Conservation (phyloP, 2,797 vertebrate species). For the Brachyalestes nurse region DNA sequence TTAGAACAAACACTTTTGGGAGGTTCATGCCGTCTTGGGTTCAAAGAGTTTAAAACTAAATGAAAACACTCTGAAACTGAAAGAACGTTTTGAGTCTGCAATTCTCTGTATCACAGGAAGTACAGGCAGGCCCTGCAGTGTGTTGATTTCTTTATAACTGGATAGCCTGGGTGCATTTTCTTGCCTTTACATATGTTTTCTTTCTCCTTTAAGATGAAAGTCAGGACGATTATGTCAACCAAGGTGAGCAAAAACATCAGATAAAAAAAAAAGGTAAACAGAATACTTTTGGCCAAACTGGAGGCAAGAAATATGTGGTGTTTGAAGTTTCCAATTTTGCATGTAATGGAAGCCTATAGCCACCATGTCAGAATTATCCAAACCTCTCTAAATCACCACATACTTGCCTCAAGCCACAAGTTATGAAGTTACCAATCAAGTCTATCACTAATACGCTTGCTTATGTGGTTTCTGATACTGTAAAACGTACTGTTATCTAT, state of each 20-base stretch:
- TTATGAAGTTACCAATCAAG: too few relatives aligned
- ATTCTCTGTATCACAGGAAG: background rate
- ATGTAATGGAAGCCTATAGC: background rate
- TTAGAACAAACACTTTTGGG: too few relatives aligned
- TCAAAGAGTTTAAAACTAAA: background rate
- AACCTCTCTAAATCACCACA: background rate
- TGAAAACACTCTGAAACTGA: background rate
- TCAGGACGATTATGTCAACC: slow-evolving; percentile 72
- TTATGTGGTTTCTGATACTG: too few relatives aligned
- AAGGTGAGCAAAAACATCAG: slow-evolving; percentile 42
- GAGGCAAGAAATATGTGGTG: too few relatives aligned
- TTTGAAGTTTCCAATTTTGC: too few relatives aligned
- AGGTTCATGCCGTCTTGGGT: background rate
- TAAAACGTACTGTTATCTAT: too few relatives aligned
- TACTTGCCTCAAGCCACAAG: background rate
- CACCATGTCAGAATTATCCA: background rate
- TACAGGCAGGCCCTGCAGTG: background rate
- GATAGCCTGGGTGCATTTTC: background rate
- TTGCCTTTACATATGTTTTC: background rate
- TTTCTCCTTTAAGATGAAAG: slow-evolving; percentile 38
- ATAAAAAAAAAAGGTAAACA: too few relatives aligned
- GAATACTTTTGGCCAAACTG: too few relatives aligned
- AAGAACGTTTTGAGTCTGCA: background rate
- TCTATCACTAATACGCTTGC: too few relatives aligned
- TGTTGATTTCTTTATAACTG: background rate